Base-by-base conservation (phyloP, 2,797 vertebrate species). In the Merluccius polli region DNA sequence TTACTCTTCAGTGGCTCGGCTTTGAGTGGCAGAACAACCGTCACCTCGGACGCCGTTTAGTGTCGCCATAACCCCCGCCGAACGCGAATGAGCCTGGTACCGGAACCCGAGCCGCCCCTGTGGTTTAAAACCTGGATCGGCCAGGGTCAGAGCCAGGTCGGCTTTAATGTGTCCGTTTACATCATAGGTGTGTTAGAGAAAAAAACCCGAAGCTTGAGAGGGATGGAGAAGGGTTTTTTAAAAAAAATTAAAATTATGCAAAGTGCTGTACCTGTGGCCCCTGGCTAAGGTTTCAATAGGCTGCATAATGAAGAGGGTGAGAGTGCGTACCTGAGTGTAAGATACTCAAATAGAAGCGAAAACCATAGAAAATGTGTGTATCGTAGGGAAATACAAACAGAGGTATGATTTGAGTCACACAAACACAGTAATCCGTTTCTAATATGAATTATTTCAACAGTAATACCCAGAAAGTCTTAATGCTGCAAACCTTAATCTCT, bases 201-300 rank as follows among this genome's bases (percentile, higher is more conserved):
- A 76, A 74, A 75, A 72, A 8, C 48, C 81, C 72, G 78, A 73
- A 72, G 81, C 65, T 38, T 35, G 59, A 76, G 79, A 78, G 71
- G 75, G 31, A 85, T 78, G 77, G 77, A 85, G 87, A 74, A 30
- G 85, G 88, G 89, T 89, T 81, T 65, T 59, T 9, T 13, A 10
- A n/a, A n/a, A n/a, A n/a, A n/a, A n/a, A n/a, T n/a, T n/a, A n/a
- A n/a, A n/a, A n/a, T 10, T 65, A 12, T 48, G 18, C 44, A 48
- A 48, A 48, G 44, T 13, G 59, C 59, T 27, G n/a, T 27, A 65
- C 59, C 59, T 27, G n/a, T 65, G 27, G 59, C 59, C 59, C 18
- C 59, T 12, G 27, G 59, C 59, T 65, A 65, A 65, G 27, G 24
- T 65, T 65, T 65, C 15, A 70, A 70, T 18, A 32, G 68, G 12